Evolutionary conservation across 2,888 invertebrate species (phyloP), one percentile per base, ranked within the genome.

Genomic region (Monopis laevigella): DNA sequence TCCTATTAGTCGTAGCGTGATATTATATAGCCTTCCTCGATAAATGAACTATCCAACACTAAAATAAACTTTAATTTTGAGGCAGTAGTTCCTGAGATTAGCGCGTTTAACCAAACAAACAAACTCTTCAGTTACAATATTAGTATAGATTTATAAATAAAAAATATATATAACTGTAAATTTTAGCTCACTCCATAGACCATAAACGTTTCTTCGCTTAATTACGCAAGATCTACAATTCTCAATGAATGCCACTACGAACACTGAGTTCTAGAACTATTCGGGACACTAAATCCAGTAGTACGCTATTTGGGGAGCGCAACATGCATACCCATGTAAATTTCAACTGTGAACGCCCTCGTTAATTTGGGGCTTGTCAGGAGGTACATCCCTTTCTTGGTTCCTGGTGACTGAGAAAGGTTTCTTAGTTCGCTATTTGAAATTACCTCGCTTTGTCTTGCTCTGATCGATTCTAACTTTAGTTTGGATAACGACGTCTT

Each of bases 251-350:
- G 17, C 17, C n/a, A 32, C 17, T 17, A 17, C 32, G 10, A 32
- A 32, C 14, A 32, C 19, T 29, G 56, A 64, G 62, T 70, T 68
- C 50, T 46, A 49, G 65, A 75, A 77, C 75, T 73, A 77, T 77
- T 73, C 57, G 57, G 50, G 59, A 62, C 59, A 65, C 63, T 77
- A 74, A 75, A 77, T 73, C 66, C 62, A 59, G 54, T 55, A 59
- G 62, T 62, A 65, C 63, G 55, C 56, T 65, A 67, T 64, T 64
- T 65, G 55, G n/a, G 54, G 59, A 63, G 64, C 59, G 65, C 70
- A 65, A 69, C 70, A 73, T 73, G 70, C 72, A 73, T 71, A 70
- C 67, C 68, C 69, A 71, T 75, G 75, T 74, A 74, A 75, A 77
- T 72, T 71, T 62, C 58, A 63, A 58, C 52, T 50, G 53, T 62